Base-by-base conservation (phyloP, 2,797 vertebrate genomes). In the Aphelocoma californica region DNA sequence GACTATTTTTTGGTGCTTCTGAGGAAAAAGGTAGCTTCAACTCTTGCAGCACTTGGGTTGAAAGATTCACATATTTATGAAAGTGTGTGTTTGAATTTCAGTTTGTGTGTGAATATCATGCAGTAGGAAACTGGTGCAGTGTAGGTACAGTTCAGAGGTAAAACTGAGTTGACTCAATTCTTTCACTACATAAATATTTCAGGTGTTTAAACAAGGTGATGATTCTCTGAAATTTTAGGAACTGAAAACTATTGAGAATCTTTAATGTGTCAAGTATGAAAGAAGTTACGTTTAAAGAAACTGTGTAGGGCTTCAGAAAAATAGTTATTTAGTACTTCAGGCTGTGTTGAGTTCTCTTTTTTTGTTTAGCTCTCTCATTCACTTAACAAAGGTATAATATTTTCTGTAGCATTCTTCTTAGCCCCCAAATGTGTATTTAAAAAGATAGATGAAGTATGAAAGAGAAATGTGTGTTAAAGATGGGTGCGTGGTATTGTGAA, bases 351-450 rank as follows among this genome's bases (percentile, higher is more conserved):
- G 81, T 93, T 95, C 78, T 94, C 21, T 92, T 95, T 57, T 89
- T 14, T 93, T 94, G 58, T 89, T 97, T 96, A 96, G 36, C 28
- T 18, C 13, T 32, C 56, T 72, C 54, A 48, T 92, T 88, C 36
- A 48, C 84, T 90, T 92, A 81, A 91, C 50, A 93, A 84, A 73
- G 81, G 69, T 93, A 90, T 88, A 95, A 77, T 96, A 88, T 96
- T 97, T 96, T 92, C 88, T 92, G 89, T 77, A 92, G 54, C 48
- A 50, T 90, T 78, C 8, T 92, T 92, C 87, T 96, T 96, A 87
- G 6, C 34, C 38, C 56, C 34, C 53, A 71, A 61, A 84, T 40
- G 19, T 84, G 14, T 93, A 34, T 66, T 93, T 92, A 31, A 96
- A 88, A 96, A 90, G 75, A 80, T n/a, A 86, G 23, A 73, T 87